Base-by-base conservation (phyloP, 1,140 invertebrate genomes). In the Macrotrachela quadricornifera region DNA sequence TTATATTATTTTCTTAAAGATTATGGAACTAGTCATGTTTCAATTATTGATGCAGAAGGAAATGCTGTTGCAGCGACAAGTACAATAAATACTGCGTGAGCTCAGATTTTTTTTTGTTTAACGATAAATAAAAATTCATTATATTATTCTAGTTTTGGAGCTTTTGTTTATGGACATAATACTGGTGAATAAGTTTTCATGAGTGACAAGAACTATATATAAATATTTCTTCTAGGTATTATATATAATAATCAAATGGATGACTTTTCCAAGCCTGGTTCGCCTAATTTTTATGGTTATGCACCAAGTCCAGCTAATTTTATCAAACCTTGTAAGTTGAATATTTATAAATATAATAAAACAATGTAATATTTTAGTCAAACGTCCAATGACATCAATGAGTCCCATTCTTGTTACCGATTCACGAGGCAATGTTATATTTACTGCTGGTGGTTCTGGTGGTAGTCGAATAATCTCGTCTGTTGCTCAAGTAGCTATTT, bases 191-290 rank as follows among this genome's bases (percentile, higher is more conserved):
- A 4, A 8, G 8, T 30, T 4, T 30, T 30, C 8, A 30, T 30
- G 8, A 30, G 2, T 4, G 8, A 30, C 2, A 30, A 30, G 8
- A 30, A 30, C 21, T 30, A 30, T 4, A 8, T 30, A n/a, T 30
- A 30, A 30, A 30, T 30, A 30, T 30, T 30, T n/a, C n/a, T 30
- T 30, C 8, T 30, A 30, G 21, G 90, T 37, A 86, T 97, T 43
- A 71, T 95, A 6, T 76, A 88, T 59, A 97, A 96, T 70, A 80
- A 83, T 64, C 80, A 79, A 47, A 94, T 96, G 86, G 85, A 94
- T 65, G 90, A 96, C 65, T 96, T 97, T 68, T 81, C 83, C 0
- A 75, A 79, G 1, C 78, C 83, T 0, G 78, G 63, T 42, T 57
- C 77, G 57, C 69, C 73, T 11, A 95, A 85, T 68, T 77, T 73